phyloP scores from a whole-genome alignment of 2,888 invertebrate species.

The Cabera pusaria region DNA sequence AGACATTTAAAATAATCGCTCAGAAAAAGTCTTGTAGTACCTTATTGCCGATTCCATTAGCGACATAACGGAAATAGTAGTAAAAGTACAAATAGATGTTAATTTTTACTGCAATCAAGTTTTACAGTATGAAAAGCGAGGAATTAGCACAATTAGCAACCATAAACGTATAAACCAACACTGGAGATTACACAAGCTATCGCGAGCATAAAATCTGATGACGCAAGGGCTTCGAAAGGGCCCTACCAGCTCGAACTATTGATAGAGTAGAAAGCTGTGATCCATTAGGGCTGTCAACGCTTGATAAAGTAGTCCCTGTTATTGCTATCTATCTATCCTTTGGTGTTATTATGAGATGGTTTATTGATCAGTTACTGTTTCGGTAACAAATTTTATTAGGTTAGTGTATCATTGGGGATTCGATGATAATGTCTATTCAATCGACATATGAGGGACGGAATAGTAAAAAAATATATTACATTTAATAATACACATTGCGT shows the following conservation, averaged over 20 bases:
- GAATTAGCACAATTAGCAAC: constrained; percentile 39
- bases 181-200: constrained; percentile 48
- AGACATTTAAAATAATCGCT: too few relatives aligned
- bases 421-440: too few relatives aligned
- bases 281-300: constrained; percentile 34
- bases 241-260: constrained; percentile 49
- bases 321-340: too few relatives aligned
- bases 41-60: too few relatives aligned
- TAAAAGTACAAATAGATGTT: constrained; percentile 1
- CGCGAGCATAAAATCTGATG: constrained; percentile 54
- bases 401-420: too few relatives aligned
- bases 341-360: too few relatives aligned
- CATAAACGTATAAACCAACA: constrained; percentile 27
- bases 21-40: too few relatives aligned
- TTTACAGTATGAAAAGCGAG: constrained; percentile 6
- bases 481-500: too few relatives aligned
- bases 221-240: constrained; percentile 56
- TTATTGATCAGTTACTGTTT: constrained; percentile 8
- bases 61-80: neutral
- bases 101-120: constrained; percentile 3
- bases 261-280: constrained; percentile 48
- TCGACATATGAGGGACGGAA: too few relatives aligned
- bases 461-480: too few relatives aligned
- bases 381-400: too few relatives aligned
- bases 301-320: constrained; percentile 16